Conservation (phyloP, 2,888 invertebrate species). For the Aquatica leii region DNA sequence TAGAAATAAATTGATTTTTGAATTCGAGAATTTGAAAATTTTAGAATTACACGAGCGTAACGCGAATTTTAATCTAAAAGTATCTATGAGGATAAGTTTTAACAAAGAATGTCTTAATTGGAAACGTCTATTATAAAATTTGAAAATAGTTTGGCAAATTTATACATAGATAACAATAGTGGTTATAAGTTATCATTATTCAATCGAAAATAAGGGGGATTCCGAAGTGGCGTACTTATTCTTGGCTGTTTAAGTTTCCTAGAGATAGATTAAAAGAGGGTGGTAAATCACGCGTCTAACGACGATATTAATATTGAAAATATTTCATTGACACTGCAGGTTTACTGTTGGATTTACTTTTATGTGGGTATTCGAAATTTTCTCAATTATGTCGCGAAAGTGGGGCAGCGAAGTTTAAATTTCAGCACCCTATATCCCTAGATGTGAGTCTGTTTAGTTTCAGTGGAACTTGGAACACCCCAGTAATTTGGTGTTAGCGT, state of each 20-base stretch:
- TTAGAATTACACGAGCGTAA: too few species aligned
- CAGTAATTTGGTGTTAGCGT: conserved; percentile 16
- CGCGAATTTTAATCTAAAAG: too few species aligned
- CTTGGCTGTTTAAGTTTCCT: too few species aligned
- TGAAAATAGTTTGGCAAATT: conserved; percentile 7
- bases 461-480: conserved; percentile 9
- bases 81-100: too few species aligned
- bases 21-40: too few species aligned
- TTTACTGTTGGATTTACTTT: neutral
- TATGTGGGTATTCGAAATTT: conserved; percentile 1
- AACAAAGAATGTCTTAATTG: neutral
- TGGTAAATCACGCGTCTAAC: conserved; percentile 5
- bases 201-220: neutral
- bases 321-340: neutral
- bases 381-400: conserved; percentile 16
- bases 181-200: neutral
- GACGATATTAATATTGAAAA: conserved; percentile 4
- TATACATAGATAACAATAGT: neutral
- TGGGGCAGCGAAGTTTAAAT: conserved; percentile 21
- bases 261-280: conserved; percentile 1
- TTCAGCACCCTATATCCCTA: conserved; percentile 3
- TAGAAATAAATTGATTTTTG: too few species aligned
- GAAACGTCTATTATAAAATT: neutral
- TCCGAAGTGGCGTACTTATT: too few species aligned
- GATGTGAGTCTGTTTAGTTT: conserved; percentile 12